These are phyloP conservation scores for silkworm (Bombyx mori) DNA, from an alignment of 1,140 invertebrate species.

Conservation along the genomic window ASM3026992v2 NC_085133.1:2706501-2707000, in stretches of 20 bases:
- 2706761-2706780: conserved; percentile 86
- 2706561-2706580: conserved; percentile 78
- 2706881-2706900: conserved; percentile 95
- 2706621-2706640: conserved; percentile 82
- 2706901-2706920: conserved; percentile 97
- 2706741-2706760: conserved; percentile 84
- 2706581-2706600: conserved; percentile 71
- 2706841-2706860: conserved; percentile 90
- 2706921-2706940: conserved; percentile 93
- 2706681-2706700: conserved; percentile 79
- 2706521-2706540: conserved; percentile 75
- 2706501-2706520: conserved; percentile 72
- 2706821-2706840: conserved; percentile 82
- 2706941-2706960: conserved; percentile 18
- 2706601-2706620: conserved; percentile 79
- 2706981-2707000: no score
- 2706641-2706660: conserved; percentile 76
- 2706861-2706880: conserved; percentile 91
- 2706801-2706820: conserved; percentile 73
- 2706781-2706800: conserved; percentile 74
- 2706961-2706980: background rate
- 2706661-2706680: conserved; percentile 72
- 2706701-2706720: conserved; percentile 81
- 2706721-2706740: conserved; percentile 84
- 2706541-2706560: conserved; percentile 86